Evolutionary conservation across 2,113 vertebrate genomes (phyloP).

Genomic region (Scomber scombrus): DNA sequence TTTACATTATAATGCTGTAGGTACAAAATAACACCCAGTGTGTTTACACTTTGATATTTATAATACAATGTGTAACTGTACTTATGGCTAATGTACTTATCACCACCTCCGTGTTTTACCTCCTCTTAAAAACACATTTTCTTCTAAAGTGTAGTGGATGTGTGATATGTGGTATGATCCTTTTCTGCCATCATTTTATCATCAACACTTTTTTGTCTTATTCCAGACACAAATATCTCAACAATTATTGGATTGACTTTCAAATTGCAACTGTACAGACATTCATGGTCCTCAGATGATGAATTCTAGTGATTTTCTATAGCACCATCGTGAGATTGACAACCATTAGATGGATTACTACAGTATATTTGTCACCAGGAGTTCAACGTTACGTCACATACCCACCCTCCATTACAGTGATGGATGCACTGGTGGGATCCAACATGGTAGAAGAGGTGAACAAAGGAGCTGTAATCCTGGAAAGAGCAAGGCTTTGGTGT

Average conservation of each 20-base stretch:
- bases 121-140: constrained; percentile 9
- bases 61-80: constrained; percentile 25
- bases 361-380: too few species aligned
- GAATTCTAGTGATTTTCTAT: too few species aligned
- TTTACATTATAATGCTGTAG: background rate
- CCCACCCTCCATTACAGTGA: background rate
- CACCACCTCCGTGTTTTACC: constrained; percentile 28
- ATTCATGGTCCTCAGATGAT: background rate
- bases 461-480: background rate
- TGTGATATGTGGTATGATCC: constrained; percentile 14
- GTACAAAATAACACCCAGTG: constrained; percentile 13
- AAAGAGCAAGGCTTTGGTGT: background rate
- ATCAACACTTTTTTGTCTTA: background rate
- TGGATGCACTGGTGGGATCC: background rate
- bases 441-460: background rate
- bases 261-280: background rate
- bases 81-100: background rate
- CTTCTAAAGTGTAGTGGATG: too few species aligned
- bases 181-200: background rate
- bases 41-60: constrained; percentile 41
- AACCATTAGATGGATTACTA: too few species aligned
- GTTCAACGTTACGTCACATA: too few species aligned
- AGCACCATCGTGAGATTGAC: too few species aligned
- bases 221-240: background rate
- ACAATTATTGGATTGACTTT: background rate